Evolutionary conservation across 2,888 invertebrate species (phyloP).

Genomic region (Noctua fimbriata): DNA sequence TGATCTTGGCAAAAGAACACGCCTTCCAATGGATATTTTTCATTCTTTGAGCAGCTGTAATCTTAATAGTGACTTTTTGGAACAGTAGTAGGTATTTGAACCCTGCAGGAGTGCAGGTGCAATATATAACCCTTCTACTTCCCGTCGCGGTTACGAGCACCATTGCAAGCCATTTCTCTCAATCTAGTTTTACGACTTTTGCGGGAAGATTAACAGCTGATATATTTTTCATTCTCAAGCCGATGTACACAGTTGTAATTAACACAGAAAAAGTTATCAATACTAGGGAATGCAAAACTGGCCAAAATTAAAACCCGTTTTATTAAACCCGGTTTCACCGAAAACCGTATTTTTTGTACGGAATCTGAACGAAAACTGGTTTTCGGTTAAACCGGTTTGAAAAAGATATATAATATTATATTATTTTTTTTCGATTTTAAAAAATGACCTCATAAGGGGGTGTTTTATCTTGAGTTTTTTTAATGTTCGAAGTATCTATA

Average conservation of each 20-base stretch:
- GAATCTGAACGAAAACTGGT: no score
- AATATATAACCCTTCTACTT: constrained; percentile 50
- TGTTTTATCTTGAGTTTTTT: no score
- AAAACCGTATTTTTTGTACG: no score
- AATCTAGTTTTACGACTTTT: constrained; percentile 60
- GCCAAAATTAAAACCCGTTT: no score
- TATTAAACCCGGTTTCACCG: no score
- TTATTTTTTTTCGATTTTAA: no score
- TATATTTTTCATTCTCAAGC: constrained; percentile 47
- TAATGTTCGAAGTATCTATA: no score
- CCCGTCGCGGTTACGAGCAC: constrained; percentile 51
- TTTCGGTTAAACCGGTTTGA: no score
- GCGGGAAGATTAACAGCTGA: constrained; percentile 54
- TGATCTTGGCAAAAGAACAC: neutral
- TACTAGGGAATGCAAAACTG: no score
- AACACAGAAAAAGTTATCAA: neutral
- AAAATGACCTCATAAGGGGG: no score
- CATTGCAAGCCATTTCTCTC: constrained; percentile 58
- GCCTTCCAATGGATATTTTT: neutral
- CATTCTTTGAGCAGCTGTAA: neutral
- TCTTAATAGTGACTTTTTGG: constrained; percentile 12
- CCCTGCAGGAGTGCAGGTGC: constrained; percentile 53
- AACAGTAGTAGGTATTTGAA: constrained; percentile 28
- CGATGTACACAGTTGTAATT: constrained; percentile 12
- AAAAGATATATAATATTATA: no score